Evolutionary conservation across 2,888 invertebrate species (phyloP).

Genomic region (Acanthosepion pharaonis): DNA sequence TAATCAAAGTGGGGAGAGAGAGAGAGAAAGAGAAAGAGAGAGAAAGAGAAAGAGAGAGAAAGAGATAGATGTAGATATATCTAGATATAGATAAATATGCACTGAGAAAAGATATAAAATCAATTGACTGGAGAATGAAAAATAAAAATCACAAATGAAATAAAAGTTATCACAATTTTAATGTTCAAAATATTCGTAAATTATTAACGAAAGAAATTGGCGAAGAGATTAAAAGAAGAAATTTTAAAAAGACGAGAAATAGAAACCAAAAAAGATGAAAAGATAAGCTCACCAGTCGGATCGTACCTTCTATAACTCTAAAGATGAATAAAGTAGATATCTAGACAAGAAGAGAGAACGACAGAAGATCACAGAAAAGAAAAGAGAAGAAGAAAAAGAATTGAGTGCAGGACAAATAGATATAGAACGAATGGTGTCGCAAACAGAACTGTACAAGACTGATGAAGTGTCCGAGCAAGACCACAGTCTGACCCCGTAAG

Average conservation of each 20-base stretch:
- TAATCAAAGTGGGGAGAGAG: too few relatives aligned
- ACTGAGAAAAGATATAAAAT: too few relatives aligned
- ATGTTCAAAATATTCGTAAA: not conserved
- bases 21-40: too few relatives aligned
- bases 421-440: not conserved
- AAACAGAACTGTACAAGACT: slow-evolving; percentile 15
- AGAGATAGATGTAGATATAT: too few relatives aligned
- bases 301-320: not conserved
- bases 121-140: too few relatives aligned
- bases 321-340: not conserved
- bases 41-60: too few relatives aligned
- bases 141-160: not conserved
- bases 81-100: too few relatives aligned
- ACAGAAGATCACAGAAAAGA: not conserved
- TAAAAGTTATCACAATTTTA: not conserved
- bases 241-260: not conserved
- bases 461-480: slow-evolving; percentile 20
- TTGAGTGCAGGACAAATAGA: not conserved
- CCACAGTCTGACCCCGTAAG: slow-evolving; percentile 15
- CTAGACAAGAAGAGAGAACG: not conserved
- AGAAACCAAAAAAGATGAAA: not conserved
- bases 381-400: not conserved
- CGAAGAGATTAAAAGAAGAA: not conserved
- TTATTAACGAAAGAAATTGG: not conserved
- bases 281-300: not conserved